Evolutionary conservation across 2,113 vertebrate genomes (phyloP), one percentile per base, ranked within the genome.

Genomic region (Eurypyga helias): DNA sequence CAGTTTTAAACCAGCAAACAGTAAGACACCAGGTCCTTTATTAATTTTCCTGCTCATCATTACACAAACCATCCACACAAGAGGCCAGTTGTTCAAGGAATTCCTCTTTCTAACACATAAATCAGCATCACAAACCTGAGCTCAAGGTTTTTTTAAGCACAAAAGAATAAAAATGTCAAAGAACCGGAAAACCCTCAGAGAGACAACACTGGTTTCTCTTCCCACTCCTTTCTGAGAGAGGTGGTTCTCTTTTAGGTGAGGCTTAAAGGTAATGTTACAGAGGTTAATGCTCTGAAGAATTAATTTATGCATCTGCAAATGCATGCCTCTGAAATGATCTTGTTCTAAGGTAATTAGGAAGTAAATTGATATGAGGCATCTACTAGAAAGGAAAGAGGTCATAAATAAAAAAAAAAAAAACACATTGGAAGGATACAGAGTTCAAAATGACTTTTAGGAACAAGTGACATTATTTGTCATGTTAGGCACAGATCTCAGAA

Each of bases 391-490:
- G 17, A 76, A 62, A 61, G 43, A 55, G n/a, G 81, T 90, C 79
- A 84, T 67, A 83, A 79, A 89, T 94, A 10, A 65, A 93, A 71
- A 20, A 45, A 80, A 87, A 94, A 86, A 89, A 61, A 89, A 96
- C 89, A 96, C 10, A 48, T 64, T 82, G 67, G 46, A 89, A 80
- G 71, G 62, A 94, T 72, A 87, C 19, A 90, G 72, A 90, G 36
- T 88, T 93, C 71, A 91, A 95, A 96, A 94, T 46, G 51, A 60
- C 65, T 96, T 96, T 91, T 87, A 91, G 70, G 80, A 95, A 72
- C 19, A 70, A 60, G 46, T 54, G 45, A 31, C 46, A 17, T 43
- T 28, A 64, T 85, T 90, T 87, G 60, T 89, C 89, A 91, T 78
- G 84, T 89, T 72, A 92, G 73, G 72, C 57, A 75, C 34, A 48